Conservation (phyloP, 2,888 invertebrate species). For the Aporophyla nigra region DNA sequence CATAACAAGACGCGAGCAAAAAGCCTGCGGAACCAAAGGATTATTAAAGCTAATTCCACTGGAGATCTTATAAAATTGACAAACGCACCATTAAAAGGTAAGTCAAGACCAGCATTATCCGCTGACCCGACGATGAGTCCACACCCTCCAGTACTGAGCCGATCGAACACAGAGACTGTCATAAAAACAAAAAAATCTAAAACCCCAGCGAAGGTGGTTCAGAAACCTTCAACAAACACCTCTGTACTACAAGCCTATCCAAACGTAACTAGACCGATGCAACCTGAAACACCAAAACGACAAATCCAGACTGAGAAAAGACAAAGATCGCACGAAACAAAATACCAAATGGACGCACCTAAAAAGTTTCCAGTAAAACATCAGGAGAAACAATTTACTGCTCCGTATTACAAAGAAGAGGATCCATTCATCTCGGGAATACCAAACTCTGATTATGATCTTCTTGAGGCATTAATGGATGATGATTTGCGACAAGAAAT, state of each 20-base stretch:
- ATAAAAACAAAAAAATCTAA: constrained; percentile 54
- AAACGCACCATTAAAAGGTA: constrained; percentile 29
- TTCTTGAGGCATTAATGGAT: constrained; percentile 87
- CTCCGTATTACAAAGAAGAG: constrained; percentile 67
- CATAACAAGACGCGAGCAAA: constrained; percentile 70
- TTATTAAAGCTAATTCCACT: constrained; percentile 38
- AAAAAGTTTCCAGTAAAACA: constrained; percentile 54
- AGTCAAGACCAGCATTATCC: constrained; percentile 8
- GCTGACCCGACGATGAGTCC: neutral
- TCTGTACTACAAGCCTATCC: constrained; percentile 32
- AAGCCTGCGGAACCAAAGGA: constrained; percentile 66
- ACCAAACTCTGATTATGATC: constrained; percentile 84
- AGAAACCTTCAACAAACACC: constrained; percentile 21
- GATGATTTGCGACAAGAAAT: constrained; percentile 87
- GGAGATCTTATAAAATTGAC: constrained; percentile 27
- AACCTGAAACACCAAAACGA: constrained; percentile 43
- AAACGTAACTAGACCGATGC: neutral
- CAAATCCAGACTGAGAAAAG: constrained; percentile 35
- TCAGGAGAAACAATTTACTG: constrained; percentile 67
- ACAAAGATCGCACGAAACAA: constrained; percentile 23
- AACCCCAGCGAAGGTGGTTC: constrained; percentile 17
- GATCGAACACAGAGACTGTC: constrained; percentile 44
- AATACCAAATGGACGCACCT: constrained; percentile 27
- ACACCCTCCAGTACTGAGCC: constrained; percentile 19
- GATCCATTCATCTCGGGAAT: constrained; percentile 83